phyloP scores from a whole-genome alignment of 2,113 vertebrate genomes.

The Chloebia gouldiae region DNA sequence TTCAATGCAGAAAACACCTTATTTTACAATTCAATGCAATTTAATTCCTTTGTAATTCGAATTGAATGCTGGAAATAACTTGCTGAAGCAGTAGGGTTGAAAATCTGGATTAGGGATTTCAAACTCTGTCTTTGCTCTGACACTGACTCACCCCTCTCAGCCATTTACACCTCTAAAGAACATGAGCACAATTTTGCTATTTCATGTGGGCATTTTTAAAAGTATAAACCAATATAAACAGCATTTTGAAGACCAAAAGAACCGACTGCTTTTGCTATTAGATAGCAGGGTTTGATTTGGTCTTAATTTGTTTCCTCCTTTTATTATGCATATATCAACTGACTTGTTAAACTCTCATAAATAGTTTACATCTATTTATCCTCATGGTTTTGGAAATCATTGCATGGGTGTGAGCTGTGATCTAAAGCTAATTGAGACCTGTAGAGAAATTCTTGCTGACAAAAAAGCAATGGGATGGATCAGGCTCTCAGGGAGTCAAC shows the following conservation, averaged over 20 bases:
- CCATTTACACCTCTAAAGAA: background rate
- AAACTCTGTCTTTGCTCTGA: background rate
- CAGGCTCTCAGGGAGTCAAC: background rate
- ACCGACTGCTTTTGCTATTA: background rate
- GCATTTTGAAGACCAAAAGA: background rate
- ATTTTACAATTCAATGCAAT: too few relatives aligned
- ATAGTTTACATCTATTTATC: background rate
- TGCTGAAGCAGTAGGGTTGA: background rate
- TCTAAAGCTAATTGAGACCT: background rate
- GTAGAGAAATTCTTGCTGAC: background rate
- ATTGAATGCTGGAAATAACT: background rate
- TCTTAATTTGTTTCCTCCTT: background rate
- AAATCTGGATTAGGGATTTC: background rate
- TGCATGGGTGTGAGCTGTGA: background rate
- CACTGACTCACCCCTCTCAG: background rate
- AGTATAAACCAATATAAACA: background rate
- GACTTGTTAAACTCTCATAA: background rate
- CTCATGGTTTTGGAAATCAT: background rate
- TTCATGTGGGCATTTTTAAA: background rate
- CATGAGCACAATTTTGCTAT: fast-evolving
- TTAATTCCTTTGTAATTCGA: background rate
- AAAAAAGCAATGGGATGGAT: background rate
- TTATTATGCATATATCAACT: background rate
- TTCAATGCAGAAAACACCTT: background rate
- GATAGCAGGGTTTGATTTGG: background rate